Conservation (phyloP, 1,140 invertebrate species). For the Diorhabda sublineata region DNA sequence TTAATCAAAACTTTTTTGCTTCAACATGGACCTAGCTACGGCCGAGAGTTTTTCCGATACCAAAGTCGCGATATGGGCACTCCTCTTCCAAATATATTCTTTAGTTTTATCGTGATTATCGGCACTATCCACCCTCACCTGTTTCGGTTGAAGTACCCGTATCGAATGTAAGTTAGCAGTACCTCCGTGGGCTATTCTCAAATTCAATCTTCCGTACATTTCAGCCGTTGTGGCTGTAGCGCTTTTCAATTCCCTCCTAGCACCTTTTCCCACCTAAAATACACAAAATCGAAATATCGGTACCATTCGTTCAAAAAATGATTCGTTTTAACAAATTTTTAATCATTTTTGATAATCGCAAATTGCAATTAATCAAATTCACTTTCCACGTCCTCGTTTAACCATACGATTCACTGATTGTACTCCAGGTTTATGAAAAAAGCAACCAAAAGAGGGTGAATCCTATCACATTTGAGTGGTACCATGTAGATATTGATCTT, state of each 20-base stretch:
- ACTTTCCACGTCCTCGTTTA: no score
- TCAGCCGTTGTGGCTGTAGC: constrained; percentile 80
- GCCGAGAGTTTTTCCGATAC: constrained; percentile 74
- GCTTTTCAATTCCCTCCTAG: constrained; percentile 71
- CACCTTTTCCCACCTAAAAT: constrained; percentile 65
- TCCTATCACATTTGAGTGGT: no score
- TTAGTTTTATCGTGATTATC: constrained; percentile 77
- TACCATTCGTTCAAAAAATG: no score
- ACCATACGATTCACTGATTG: no score
- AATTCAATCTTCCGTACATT: constrained; percentile 73
- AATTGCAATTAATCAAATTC: no score
- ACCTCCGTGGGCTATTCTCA: constrained; percentile 71
- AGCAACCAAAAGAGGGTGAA: no score
- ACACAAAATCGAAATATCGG: no score
- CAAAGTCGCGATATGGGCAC: constrained; percentile 73
- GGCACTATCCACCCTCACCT: constrained; percentile 74
- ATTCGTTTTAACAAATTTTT: no score
- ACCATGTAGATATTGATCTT: no score
- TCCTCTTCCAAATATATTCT: constrained; percentile 76
- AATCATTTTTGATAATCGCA: no score
- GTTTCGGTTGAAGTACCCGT: constrained; percentile 77
- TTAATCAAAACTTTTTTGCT: constrained; percentile 40
- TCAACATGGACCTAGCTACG: constrained; percentile 71
- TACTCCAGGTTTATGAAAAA: no score
- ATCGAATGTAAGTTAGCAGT: constrained; percentile 75